Percentiles rank a stretch among this genome's conserved stretches.
Conservation (phyloP, 2,113 vertebrate genomes). For the Cranoglanis bouderius region DNA sequence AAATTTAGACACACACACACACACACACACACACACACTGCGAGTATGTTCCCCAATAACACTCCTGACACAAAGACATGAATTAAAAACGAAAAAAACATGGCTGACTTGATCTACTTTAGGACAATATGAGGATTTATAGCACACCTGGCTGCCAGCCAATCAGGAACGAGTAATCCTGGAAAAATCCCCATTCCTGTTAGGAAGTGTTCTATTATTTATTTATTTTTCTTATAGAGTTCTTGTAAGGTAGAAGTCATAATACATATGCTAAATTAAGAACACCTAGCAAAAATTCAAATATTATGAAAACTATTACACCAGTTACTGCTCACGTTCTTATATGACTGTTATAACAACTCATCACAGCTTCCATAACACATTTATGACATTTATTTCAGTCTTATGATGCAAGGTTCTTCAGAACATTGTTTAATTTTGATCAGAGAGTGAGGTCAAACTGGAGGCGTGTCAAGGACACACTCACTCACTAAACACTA, state of each 20-base stretch:
- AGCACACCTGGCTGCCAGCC: not conserved
- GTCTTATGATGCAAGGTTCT: not conserved
- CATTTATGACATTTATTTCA: not conserved
- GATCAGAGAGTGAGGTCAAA: not conserved
- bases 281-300: not conserved
- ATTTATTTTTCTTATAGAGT: not conserved
- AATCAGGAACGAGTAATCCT: not conserved
- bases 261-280: not conserved
- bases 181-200: not conserved
- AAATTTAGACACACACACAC: not conserved
- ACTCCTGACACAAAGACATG: not conserved
- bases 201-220: not conserved
- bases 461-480: constrained; percentile 24
- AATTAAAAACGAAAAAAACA: not conserved
- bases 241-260: not conserved
- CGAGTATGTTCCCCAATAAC: not conserved
- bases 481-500: not conserved
- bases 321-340: not conserved
- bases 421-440: not conserved
- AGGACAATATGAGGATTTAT: not conserved
- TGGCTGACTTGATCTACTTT: not conserved
- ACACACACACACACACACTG: not conserved
- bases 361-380: not conserved
- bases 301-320: not conserved
- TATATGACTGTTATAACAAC: not conserved